These are phyloP conservation scores for Pyxicephalus adspersus DNA, from an alignment of 2,113 vertebrate species.

Conservation along the genomic window DNA sequence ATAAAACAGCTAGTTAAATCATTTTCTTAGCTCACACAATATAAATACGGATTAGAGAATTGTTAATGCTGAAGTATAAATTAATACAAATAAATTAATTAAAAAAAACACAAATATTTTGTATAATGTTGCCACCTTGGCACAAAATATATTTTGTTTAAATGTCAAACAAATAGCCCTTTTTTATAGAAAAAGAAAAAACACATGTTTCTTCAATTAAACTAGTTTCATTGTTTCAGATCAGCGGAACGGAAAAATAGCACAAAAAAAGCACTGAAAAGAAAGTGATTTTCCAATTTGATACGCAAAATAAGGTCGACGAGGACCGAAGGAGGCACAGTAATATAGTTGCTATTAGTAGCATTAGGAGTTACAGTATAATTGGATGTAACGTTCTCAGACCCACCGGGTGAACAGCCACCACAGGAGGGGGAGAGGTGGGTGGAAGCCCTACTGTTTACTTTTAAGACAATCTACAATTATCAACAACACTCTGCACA, in stretches of 20 bases:
- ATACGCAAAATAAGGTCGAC: conserved; percentile 72
- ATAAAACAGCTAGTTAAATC: no score
- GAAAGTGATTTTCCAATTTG: conserved; percentile 82
- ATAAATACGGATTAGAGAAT: neutral
- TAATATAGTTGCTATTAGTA: conserved; percentile 76
- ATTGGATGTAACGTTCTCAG: conserved; percentile 77
- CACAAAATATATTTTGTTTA: conserved; percentile 68
- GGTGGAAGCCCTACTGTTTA: conserved; percentile 78
- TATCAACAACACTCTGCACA: conserved; percentile 78
- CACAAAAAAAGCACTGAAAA: conserved; percentile 74
- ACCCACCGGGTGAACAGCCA: conserved; percentile 68
- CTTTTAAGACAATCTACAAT: conserved; percentile 81
- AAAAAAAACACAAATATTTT: neutral
- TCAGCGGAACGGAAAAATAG: conserved; percentile 72
- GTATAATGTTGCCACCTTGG: conserved; percentile 42
- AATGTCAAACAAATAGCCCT: conserved; percentile 62
- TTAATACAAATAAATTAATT: neutral
- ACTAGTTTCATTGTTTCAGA: conserved; percentile 67
- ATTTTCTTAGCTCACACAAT: no score
- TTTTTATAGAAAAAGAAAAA: conserved; percentile 71
- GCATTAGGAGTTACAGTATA: conserved; percentile 75
- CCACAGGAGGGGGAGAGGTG: conserved; percentile 65
- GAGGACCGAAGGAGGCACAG: conserved; percentile 71
- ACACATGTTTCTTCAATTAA: conserved; percentile 70
- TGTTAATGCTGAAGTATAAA: neutral